Base-by-base conservation (phyloP, 2,113 vertebrate species). In the Xiphias gladius region DNA sequence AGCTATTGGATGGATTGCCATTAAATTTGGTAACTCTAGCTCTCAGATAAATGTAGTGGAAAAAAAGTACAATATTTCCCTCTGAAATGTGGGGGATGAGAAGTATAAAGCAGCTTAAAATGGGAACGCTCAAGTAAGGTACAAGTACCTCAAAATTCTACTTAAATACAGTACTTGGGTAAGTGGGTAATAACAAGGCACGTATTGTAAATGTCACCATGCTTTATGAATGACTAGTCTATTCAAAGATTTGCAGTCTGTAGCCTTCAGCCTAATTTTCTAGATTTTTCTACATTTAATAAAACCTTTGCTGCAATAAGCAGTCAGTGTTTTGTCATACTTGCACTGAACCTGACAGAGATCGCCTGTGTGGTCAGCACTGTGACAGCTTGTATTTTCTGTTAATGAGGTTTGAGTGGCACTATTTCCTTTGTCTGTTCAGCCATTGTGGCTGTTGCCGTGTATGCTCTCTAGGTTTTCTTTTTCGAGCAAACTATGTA, bases 301-400 rank as follows among this genome's bases (percentile, higher is more conserved):
- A 61, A 57, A 58, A 41, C 57, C 55, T 54, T 20, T 20, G 20
- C 17, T 28, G 22, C 41, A 62, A 28, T 48, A 55, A 64, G 52
- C 50, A 43, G 32, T 17, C 43, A 30, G 26, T 11, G 26, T 58
- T 73, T 54, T 39, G 43, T 30, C 11, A 59, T 28, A 65, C 73
- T 66, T 50, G 20, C 43, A 22, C 9, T 9, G 52, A 54, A 54
- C 20, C 61, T 24, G 67, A 71, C 43, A 76, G 77, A 55, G 62
- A 58, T 86, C 55, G 43, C 48, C 48, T 64, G 68, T 68, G 67
- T 77, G 66, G 67, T 62, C 41, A 28, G 54, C 68, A 43, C 54
- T 19, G 67, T 74, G 48, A 73, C 62, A 63, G 30, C 57, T 39
- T 77, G 64, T 57, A 17, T 73, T 77, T 82, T 54, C n/a, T 48